These are phyloP conservation scores for Globia sparganii DNA, from an alignment of 2,888 invertebrate species.

Conservation along the genomic window DNA sequence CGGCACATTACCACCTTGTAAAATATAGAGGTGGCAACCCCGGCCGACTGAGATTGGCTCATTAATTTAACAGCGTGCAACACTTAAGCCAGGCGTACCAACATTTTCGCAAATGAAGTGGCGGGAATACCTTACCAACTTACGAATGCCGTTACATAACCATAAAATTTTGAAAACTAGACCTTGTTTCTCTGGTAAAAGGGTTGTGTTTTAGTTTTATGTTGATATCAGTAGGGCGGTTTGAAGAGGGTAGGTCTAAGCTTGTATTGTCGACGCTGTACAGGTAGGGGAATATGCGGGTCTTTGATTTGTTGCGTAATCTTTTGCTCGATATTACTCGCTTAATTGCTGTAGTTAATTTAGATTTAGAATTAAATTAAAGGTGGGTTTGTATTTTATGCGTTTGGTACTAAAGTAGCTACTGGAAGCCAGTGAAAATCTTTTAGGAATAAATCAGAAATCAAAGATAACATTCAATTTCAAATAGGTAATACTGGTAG, in stretches of 20 bases:
- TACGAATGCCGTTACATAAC: slow-evolving; percentile 51
- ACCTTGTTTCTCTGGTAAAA: slow-evolving; percentile 52
- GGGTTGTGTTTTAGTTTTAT: slow-evolving; percentile 38
- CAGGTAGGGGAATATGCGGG: slow-evolving; percentile 75
- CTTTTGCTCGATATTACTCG: slow-evolving; percentile 75
- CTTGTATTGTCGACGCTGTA: slow-evolving; percentile 81
- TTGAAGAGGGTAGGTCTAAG: slow-evolving; percentile 71
- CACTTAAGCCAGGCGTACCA: slow-evolving; percentile 89
- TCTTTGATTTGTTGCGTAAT: slow-evolving; percentile 85
- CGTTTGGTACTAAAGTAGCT: not conserved
- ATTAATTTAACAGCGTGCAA: slow-evolving; percentile 90
- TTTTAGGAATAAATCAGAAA: not conserved
- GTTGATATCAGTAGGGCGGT: slow-evolving; percentile 45
- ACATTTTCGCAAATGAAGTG: slow-evolving; percentile 89
- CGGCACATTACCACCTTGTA: slow-evolving; percentile 89
- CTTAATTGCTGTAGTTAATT: slow-evolving; percentile 75
- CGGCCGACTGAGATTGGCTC: slow-evolving; percentile 87
- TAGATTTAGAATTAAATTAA: slow-evolving; percentile 63
- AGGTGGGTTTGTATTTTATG: slow-evolving; percentile 25
- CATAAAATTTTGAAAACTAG: slow-evolving; percentile 31
- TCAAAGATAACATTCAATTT: not conserved
- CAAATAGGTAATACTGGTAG: too few relatives aligned
- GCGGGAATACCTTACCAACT: slow-evolving; percentile 79
- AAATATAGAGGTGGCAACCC: slow-evolving; percentile 87
- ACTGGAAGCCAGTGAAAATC: not conserved